A percentile compares a stretch with the other conserved stretches of the same genome.
These are phyloP conservation scores for Sebastes nivosus DNA, from an alignment of 2,797 vertebrate species.

Conservation along the genomic window DNA sequence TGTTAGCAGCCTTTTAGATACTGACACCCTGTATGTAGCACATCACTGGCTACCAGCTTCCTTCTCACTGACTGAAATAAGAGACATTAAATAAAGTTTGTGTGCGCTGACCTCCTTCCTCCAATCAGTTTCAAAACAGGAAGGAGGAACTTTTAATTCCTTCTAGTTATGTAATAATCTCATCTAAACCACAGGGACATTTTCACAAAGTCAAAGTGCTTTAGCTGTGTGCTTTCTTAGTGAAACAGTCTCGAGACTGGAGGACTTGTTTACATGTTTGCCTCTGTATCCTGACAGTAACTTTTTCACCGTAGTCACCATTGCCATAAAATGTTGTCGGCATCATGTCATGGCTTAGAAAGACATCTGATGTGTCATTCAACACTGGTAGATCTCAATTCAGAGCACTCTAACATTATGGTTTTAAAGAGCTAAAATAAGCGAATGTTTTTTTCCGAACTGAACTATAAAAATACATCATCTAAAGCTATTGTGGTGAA, in stretches of 20 bases:
- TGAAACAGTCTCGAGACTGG: neutral
- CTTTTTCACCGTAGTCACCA: neutral
- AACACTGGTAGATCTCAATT: neutral
- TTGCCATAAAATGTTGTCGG: neutral
- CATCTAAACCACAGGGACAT: neutral
- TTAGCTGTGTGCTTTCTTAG: neutral
- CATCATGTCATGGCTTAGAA: neutral
- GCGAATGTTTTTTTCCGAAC: neutral
- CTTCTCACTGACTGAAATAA: neutral
- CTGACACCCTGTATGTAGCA: neutral
- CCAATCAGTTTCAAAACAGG: neutral
- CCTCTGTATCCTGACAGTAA: neutral
- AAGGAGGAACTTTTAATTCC: neutral
- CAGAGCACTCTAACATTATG: neutral
- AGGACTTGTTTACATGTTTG: neutral
- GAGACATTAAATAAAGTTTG: neutral
- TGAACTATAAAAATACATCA: constrained; percentile 10
- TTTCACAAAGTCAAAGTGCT: neutral
- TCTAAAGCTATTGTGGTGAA: constrained; percentile 8
- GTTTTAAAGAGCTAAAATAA: constrained; percentile 3
- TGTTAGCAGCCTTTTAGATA: neutral
- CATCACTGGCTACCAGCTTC: neutral
- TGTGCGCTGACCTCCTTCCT: neutral
- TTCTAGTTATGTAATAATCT: neutral
- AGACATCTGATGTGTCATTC: neutral